Base-by-base conservation (phyloP, 2,113 vertebrate genomes). In the Ramphastos sulfuratus region DNA sequence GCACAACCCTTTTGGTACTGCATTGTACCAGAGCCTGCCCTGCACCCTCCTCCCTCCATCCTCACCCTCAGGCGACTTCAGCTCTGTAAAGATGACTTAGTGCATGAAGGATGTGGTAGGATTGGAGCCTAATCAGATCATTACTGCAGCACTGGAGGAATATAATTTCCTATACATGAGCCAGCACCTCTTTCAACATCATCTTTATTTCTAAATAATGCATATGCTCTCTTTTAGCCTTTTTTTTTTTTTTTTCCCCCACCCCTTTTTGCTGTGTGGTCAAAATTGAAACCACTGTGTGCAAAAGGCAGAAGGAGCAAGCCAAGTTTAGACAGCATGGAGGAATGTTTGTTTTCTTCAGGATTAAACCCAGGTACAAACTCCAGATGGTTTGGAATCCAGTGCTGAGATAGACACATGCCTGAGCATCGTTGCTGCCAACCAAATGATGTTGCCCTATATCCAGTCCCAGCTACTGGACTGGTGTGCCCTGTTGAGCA, bases 111-210 rank as follows among this genome's bases (percentile, higher is more conserved):
- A 93, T 84, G 86, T 10, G 46, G 31, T 90, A 73, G 84, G 67
- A 89, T 35, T 91, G 90, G 79, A 78, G 85, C 71, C 74, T 95
- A 80, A 96, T 97, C 89, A 94, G 92, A 87, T 95, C 94, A 58
- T 90, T 90, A 90, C 83, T 86, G 92, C 69, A 87, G 88, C 92
- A 77, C 60, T 76, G 50, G 90, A 82, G 82, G 59, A 75, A 94
- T 67, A 33, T 46, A 46, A 50, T 70, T 92, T 58, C 27, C 50
- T 15, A 63, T 86, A 63, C 18, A 31, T 0, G n/a, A 90, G 39
- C 52, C 59, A 71, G 73, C 54, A 81, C 65, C 61, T 93, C 73
- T 96, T 90, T 95, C 78, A 76, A 24, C 52, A 59, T 77, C 46
- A 28, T 89, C 54, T 77, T 87, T 90, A 82, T 94, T 96, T 84